Conservation (phyloP, 2,888 invertebrate species). For the Euplexia lucipara region DNA sequence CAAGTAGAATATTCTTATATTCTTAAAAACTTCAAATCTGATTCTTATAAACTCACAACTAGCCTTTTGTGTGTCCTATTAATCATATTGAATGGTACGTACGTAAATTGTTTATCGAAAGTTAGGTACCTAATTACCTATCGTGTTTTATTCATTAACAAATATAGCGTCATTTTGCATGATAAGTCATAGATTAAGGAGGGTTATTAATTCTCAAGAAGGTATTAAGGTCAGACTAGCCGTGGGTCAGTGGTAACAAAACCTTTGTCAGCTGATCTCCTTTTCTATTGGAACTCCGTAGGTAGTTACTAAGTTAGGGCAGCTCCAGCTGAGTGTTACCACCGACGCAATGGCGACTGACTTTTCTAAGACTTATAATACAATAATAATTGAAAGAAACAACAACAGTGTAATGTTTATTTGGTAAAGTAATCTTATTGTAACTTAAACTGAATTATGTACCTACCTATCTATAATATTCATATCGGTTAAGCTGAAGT, state of each 20-base stretch:
- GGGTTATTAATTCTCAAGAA: background rate
- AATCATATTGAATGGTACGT: too few relatives aligned
- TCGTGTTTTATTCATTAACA: background rate
- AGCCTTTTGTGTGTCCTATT: too few relatives aligned
- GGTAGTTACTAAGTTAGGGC: too few relatives aligned
- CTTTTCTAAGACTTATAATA: background rate
- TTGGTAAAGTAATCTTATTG: slow-evolving; percentile 10
- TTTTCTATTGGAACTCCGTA: too few relatives aligned
- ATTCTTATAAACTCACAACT: background rate
- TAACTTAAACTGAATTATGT: background rate
- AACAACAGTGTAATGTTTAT: background rate
- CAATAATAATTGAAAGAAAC: background rate
- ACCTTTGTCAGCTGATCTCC: too few relatives aligned
- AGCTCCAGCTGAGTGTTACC: too few relatives aligned
- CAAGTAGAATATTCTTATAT: slow-evolving; percentile 16
- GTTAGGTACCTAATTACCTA: background rate
- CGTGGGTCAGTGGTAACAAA: too few relatives aligned
- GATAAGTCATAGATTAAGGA: background rate
- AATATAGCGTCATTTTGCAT: background rate
- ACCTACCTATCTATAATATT: background rate
- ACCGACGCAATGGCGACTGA: background rate
- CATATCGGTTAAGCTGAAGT: slow-evolving; percentile 1
- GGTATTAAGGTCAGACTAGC: too few relatives aligned
- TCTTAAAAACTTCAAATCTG: background rate
- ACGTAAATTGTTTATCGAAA: too few relatives aligned